Percentiles rank a stretch among this genome's conserved stretches.
These are phyloP conservation scores for Saguinus midas DNA, from an alignment of 2,113 vertebrate genomes.

Conservation along the genomic window DNA sequence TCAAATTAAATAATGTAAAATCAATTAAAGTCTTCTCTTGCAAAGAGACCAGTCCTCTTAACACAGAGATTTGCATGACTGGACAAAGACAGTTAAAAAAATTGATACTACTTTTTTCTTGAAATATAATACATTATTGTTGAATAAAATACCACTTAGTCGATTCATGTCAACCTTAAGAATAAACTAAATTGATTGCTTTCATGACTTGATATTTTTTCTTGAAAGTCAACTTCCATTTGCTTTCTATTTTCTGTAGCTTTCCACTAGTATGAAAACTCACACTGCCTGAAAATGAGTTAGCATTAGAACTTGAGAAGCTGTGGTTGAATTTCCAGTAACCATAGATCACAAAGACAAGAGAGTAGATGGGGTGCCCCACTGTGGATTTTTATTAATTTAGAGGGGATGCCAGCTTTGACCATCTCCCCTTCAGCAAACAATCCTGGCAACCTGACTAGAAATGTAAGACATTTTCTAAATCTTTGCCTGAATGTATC, in stretches of 20 bases:
- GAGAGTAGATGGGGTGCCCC: background rate
- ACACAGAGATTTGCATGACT: background rate
- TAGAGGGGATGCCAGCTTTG: conserved; percentile 2
- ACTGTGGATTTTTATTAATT: conserved; percentile 51
- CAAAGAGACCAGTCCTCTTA: background rate
- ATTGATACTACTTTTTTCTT: background rate
- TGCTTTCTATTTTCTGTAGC: background rate
- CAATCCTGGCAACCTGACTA: background rate
- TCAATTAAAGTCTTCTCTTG: background rate
- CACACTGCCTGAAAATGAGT: background rate
- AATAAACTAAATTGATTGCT: background rate
- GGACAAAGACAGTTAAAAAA: background rate
- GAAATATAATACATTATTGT: background rate
- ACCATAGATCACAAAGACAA: conserved; percentile 13
- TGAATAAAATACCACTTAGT: background rate
- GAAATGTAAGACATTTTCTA: background rate
- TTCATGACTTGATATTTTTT: background rate
- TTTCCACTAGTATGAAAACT: background rate
- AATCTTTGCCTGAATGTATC: background rate
- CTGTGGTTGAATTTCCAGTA: background rate
- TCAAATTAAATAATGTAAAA: background rate
- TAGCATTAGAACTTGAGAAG: background rate
- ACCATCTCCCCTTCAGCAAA: background rate
- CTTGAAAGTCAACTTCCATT: conserved; percentile 9
- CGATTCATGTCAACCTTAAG: background rate